Base-by-base conservation (phyloP, 2,797 vertebrate genomes). In the Acanthornis magna region DNA sequence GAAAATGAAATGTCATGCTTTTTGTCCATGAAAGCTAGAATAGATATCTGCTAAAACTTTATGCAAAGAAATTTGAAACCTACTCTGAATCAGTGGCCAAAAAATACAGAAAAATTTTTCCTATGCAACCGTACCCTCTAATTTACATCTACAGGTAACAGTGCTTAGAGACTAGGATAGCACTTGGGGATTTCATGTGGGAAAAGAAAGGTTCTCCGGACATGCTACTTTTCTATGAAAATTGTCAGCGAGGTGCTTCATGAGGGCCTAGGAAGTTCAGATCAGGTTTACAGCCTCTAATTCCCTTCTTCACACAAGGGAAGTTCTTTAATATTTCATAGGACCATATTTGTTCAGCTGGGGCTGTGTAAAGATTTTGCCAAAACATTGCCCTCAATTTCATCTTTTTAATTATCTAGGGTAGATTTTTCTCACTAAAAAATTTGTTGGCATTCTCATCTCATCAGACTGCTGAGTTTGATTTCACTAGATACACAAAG, bases 401-500 rank as follows among this genome's bases (percentile, higher is more conserved):
- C 12, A 34, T 58, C 16, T 70, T 73, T 91, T 36, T 87, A 70
- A 85, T 73, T 76, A 51, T n/a, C 18, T 62, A 32, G 21, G 20
- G 30, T 58, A 76, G 16, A 11, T 66, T 82, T 87, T 68, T 57
- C 12, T 73, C 30, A 30, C 48, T 87, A 17, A 13, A 88, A 63
- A 13, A 29, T 19, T 85, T 76, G 42, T 71, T 32, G 15, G 32
- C 19, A 54, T 61, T 76, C 15, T 77, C 8, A 27, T 72, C 47
- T 79, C n/a, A 10, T 36, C 71, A 60, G 21, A 85, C n/a, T 71
- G 29, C 21, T 86, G 32, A 54, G 22, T 65, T 71, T 88, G 48
- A 88, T 70, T 89, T 89, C 48, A 83, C 25, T 60, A 82, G 57
- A 74, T 80, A 70, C 22, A 94, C 48, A 91, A 81, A 66, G 20